Evolutionary conservation across 2,888 invertebrate genomes (phyloP).

Genomic region (Girardia tigrina): DNA sequence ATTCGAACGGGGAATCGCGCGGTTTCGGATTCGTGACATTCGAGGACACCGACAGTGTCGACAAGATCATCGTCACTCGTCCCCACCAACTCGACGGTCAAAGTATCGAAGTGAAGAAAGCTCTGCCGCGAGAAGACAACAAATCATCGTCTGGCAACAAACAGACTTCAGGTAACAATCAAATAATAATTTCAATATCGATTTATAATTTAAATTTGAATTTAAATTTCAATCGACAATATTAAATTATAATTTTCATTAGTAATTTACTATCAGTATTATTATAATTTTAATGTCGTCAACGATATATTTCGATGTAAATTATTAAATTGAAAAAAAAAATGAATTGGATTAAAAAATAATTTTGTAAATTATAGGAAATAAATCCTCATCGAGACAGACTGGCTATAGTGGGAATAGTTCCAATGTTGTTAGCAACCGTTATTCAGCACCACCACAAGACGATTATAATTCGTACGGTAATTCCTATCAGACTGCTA

Average conservation of each 20-base stretch:
- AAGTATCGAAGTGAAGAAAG: slow-evolving; percentile 36
- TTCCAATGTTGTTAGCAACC: neutral
- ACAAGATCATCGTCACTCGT: slow-evolving; percentile 62
- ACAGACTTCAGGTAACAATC: neutral
- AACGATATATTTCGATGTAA: too few relatives aligned
- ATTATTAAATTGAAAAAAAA: too few relatives aligned
- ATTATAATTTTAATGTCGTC: too few relatives aligned
- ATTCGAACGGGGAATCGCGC: slow-evolving; percentile 79
- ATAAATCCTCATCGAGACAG: neutral
- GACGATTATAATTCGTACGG: neutral
- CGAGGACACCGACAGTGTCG: slow-evolving; percentile 89
- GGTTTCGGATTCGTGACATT: slow-evolving; percentile 92
- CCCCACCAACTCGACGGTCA: slow-evolving; percentile 32
- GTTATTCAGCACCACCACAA: neutral
- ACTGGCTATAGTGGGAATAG: neutral
- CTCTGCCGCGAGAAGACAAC: slow-evolving; percentile 36
- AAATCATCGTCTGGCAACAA: neutral
- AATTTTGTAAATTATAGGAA: neutral
- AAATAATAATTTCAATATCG: too few relatives aligned
- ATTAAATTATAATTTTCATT: too few relatives aligned
- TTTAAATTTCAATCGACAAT: too few relatives aligned
- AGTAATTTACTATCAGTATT: too few relatives aligned
- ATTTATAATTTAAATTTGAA: too few relatives aligned
- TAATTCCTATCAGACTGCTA: neutral
- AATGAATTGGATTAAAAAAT: neutral